Percentiles rank a stretch among this genome's conserved stretches.
Evolutionary conservation across 2,113 vertebrate genomes (phyloP).

Genomic region (Mystacornis crossleyi): DNA sequence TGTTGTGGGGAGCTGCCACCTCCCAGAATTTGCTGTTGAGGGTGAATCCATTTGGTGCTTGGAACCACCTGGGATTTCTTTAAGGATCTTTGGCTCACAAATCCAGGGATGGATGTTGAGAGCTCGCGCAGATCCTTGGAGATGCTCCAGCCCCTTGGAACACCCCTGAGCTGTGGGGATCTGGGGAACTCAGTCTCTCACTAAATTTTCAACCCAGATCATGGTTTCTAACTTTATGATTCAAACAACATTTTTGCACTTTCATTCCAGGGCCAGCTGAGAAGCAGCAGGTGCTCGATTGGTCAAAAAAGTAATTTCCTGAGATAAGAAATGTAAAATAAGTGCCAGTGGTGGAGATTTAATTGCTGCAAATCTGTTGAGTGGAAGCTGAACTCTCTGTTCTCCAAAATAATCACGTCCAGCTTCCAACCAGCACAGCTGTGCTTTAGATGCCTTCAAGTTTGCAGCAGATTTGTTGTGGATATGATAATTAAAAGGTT

Average conservation of each 20-base stretch:
- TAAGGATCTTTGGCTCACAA: background rate
- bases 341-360: background rate
- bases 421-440: background rate
- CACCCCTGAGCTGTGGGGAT: background rate
- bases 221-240: background rate
- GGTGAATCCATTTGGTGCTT: background rate
- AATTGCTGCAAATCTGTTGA: background rate
- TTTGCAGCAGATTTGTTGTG: background rate
- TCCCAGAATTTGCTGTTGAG: background rate
- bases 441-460: background rate
- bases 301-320: background rate
- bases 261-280: background rate
- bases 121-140: background rate
- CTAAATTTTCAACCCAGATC: background rate
- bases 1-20: rapidly evolving
- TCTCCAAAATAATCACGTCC: background rate
- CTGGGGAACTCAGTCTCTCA: background rate
- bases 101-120: rapidly evolving
- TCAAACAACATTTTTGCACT: background rate
- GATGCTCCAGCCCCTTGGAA: background rate
- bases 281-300: background rate
- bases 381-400: background rate
- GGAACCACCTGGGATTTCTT: background rate
- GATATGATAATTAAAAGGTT: background rate
- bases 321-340: background rate